These are phyloP conservation scores for Trichonephila inaurata DNA, from an alignment of 1,140 invertebrate genomes.

Conservation along the genomic window DNA sequence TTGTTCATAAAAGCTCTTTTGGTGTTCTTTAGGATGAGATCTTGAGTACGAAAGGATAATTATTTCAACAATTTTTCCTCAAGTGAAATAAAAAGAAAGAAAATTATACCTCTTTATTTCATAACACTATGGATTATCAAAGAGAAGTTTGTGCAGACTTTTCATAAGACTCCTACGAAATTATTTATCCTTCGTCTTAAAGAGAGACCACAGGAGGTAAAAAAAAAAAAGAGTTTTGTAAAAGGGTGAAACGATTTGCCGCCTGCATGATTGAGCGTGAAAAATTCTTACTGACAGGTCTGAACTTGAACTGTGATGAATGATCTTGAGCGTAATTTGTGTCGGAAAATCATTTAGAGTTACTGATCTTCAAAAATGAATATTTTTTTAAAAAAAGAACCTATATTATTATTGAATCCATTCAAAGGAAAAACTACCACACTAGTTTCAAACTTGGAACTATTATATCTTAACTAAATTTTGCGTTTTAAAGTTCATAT, in stretches of 20 bases:
- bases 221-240: not conserved
- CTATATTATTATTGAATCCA: too few species aligned
- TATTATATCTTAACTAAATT: too few species aligned
- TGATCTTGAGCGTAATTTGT: not conserved
- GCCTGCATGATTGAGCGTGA: conserved; percentile 10
- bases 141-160: not conserved
- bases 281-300: not conserved
- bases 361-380: too few species aligned
- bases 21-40: not conserved
- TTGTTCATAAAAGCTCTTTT: not conserved
- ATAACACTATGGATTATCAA: not conserved
- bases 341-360: not conserved
- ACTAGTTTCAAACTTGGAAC: too few species aligned
- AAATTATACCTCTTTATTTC: not conserved
- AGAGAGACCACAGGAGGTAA: not conserved
- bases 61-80: not conserved
- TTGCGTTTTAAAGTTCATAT: too few species aligned
- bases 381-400: too few species aligned
- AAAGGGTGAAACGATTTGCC: not conserved
- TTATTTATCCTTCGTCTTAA: not conserved
- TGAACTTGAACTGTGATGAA: conserved; percentile 5
- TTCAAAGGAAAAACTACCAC: too few species aligned
- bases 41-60: not conserved
- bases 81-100: not conserved
- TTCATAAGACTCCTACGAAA: not conserved